Percentiles rank a stretch among this genome's conserved stretches.
These are phyloP conservation scores for Stenodema calcarata DNA, from an alignment of 2,888 invertebrate genomes.

Conservation along the genomic window DNA sequence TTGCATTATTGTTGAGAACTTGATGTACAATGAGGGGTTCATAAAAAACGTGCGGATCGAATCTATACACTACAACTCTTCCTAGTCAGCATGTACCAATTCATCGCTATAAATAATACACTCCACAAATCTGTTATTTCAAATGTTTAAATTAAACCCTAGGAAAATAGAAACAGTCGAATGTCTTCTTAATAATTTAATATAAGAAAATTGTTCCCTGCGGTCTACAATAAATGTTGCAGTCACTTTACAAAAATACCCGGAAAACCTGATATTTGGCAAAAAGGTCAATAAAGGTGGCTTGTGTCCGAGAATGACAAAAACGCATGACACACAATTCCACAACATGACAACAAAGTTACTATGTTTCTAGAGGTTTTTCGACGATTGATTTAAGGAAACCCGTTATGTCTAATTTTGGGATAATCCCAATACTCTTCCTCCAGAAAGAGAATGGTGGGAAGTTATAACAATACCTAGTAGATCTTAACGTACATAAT, in stretches of 20 bases:
- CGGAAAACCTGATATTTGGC: neutral
- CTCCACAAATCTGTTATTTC: neutral
- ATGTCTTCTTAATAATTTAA: neutral
- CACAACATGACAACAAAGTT: neutral
- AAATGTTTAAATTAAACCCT: neutral
- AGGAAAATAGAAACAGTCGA: neutral
- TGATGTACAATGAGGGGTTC: too few species aligned
- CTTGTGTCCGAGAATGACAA: neutral
- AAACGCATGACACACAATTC: neutral
- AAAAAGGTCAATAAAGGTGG: neutral
- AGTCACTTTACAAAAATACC: neutral
- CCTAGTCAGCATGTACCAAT: too few species aligned
- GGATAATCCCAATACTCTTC: conserved; percentile 35
- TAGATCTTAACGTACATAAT: neutral
- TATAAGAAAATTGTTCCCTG: neutral
- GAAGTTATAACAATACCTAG: neutral
- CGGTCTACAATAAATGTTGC: neutral
- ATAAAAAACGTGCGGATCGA: too few species aligned
- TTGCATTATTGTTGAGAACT: too few species aligned
- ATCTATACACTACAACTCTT: too few species aligned
- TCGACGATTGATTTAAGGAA: neutral
- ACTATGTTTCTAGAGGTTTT: neutral
- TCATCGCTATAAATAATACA: neutral
- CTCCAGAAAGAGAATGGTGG: neutral
- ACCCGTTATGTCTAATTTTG: neutral